These are phyloP conservation scores for Geotrupes spiniger DNA, from an alignment of 2,888 invertebrate genomes.

Conservation along the genomic window DNA sequence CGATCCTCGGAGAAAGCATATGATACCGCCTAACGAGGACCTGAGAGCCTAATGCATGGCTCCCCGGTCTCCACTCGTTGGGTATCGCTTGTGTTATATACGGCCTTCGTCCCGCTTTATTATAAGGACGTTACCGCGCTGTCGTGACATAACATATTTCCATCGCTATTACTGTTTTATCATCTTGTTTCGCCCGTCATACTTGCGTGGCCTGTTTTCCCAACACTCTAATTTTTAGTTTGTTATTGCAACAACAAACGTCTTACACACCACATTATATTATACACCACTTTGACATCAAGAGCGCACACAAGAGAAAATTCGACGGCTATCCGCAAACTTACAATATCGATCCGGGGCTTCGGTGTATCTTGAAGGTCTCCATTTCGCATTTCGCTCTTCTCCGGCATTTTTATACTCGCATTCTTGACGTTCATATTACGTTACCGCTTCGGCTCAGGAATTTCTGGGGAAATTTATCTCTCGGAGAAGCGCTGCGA, in stretches of 20 bases:
- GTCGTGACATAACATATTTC: conserved; percentile 30
- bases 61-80: conserved; percentile 27
- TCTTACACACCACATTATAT: too few relatives aligned
- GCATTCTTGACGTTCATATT: conserved; percentile 35
- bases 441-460: conserved; percentile 20
- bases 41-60: conserved; percentile 35
- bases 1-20: conserved; percentile 10
- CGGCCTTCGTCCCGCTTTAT: conserved; percentile 20
- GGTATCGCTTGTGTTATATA: conserved; percentile 10
- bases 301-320: too few relatives aligned
- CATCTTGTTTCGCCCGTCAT: conserved; percentile 37
- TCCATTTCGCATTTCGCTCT: conserved; percentile 39
- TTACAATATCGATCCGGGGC: too few relatives aligned
- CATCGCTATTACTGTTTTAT: conserved; percentile 32
- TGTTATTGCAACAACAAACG: too few relatives aligned
- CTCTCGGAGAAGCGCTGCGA: not conserved
- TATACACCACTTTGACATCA: too few relatives aligned
- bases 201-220: too few relatives aligned
- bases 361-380: too few relatives aligned
- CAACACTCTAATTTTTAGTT: conserved; percentile 37
- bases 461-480: conserved; percentile 38
- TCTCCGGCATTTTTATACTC: conserved; percentile 40
- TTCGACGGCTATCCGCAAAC: too few relatives aligned
- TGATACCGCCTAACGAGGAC: conserved; percentile 27
- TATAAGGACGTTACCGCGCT: conserved; percentile 32